These are phyloP conservation scores for Chrosomus eos DNA, from an alignment of 2,797 vertebrate genomes.

Conservation along the genomic window DNA sequence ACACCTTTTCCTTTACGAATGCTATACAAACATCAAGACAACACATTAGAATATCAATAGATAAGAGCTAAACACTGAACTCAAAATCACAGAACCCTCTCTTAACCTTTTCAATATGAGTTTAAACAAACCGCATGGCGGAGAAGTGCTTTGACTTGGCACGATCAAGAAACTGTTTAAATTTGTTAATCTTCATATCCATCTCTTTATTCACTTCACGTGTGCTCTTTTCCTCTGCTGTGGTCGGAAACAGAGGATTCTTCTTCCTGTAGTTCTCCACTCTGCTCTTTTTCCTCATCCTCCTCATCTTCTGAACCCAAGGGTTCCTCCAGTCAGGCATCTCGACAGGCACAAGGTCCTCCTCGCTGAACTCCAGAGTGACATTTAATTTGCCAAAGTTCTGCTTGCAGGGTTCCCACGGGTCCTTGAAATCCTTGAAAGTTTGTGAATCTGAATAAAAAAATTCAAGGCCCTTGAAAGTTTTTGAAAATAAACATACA, in stretches of 20 bases:
- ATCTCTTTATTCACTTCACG: constrained; percentile 82
- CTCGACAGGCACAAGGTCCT: constrained; percentile 91
- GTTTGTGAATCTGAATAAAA: no score
- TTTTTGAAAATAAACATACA: no score
- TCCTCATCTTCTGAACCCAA: constrained; percentile 69
- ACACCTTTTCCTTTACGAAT: constrained; percentile 89
- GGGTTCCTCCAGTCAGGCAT: constrained; percentile 80
- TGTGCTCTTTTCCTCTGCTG: constrained; percentile 68
- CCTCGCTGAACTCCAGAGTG: constrained; percentile 88
- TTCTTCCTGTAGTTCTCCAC: constrained; percentile 46
- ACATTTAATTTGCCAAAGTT: constrained; percentile 96
- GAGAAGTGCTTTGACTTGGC: constrained; percentile 96
- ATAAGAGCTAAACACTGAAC: constrained; percentile 46
- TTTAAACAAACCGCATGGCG: constrained; percentile 85
- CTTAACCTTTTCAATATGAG: constrained; percentile 9
- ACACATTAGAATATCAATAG: neutral
- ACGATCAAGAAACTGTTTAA: constrained; percentile 92
- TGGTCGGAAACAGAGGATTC: constrained; percentile 49
- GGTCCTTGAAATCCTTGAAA: no score
- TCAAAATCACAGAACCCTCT: constrained; percentile 32
- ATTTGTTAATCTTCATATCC: constrained; percentile 93
- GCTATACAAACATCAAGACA: constrained; percentile 73
- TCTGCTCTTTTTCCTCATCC: constrained; percentile 33
- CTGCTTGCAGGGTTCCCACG: no score
- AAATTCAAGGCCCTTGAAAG: no score